Evolutionary conservation across 2,888 invertebrate genomes (phyloP).

Genomic region (Taphrorychus bicolor): DNA sequence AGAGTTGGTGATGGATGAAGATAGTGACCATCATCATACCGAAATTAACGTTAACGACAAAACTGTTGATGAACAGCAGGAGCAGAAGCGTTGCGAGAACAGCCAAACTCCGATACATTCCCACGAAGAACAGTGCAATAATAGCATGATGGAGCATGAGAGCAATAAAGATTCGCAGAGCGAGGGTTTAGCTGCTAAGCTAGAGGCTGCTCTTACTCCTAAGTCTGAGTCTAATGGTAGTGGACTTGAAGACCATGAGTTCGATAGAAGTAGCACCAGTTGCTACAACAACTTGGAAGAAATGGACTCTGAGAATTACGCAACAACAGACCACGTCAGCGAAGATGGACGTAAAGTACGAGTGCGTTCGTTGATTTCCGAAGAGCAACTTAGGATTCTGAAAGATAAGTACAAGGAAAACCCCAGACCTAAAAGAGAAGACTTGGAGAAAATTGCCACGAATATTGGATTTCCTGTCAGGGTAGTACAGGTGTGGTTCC

Average conservation of each 20-base stretch:
- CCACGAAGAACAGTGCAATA: constrained; percentile 60
- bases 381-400: constrained; percentile 89
- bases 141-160: constrained; percentile 74
- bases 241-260: constrained; percentile 61
- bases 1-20: constrained; percentile 75
- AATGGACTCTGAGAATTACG: constrained; percentile 63
- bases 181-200: constrained; percentile 79
- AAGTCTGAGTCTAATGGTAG: constrained; percentile 60
- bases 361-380: constrained; percentile 92
- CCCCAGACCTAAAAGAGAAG: constrained; percentile 92
- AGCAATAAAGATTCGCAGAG: constrained; percentile 71
- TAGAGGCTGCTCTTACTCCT: constrained; percentile 70
- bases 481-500: constrained; percentile 95
- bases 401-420: constrained; percentile 90
- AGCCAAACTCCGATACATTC: constrained; percentile 48
- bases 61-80: constrained; percentile 64
- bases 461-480: constrained; percentile 76
- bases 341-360: constrained; percentile 80
- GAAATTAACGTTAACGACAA: constrained; percentile 56
- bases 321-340: constrained; percentile 59
- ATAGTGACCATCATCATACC: constrained; percentile 61
- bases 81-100: constrained; percentile 36
- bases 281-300: constrained; percentile 63
- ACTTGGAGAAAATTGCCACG: constrained; percentile 88
- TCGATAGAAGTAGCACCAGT: constrained; percentile 47